Percentiles rank a stretch among this genome's conserved stretches.
phyloP scores from a whole-genome alignment of 1,140 invertebrate species.

The Sesamia nonagrioides region DNA sequence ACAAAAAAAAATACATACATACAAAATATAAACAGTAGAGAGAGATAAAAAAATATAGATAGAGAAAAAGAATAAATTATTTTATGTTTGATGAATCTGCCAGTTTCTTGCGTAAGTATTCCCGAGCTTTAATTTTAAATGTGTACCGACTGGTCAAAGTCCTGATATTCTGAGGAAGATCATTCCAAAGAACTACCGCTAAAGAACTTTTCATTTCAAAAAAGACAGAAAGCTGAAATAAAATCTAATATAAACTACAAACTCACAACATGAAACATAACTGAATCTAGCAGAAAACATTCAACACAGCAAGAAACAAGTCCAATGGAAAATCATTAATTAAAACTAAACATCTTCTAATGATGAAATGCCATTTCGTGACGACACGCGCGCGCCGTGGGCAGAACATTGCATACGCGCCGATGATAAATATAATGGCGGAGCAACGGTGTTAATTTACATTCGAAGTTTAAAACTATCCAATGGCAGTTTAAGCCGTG shows the following conservation, averaged over 20 bases:
- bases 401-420: constrained; percentile 25
- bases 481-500: constrained; percentile 52
- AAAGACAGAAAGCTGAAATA: background rate
- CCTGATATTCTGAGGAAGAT: too few species aligned
- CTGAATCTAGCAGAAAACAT: constrained; percentile 13
- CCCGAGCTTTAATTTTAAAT: too few species aligned
- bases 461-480: constrained; percentile 60
- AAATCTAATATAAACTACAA: background rate
- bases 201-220: too few species aligned
- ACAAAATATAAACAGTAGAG: too few species aligned
- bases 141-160: too few species aligned
- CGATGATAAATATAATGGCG: constrained; percentile 51
- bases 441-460: constrained; percentile 69
- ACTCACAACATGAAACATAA: background rate
- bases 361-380: constrained; percentile 40
- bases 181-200: too few species aligned
- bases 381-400: constrained; percentile 39
- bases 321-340: constrained; percentile 33
- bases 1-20: too few species aligned
- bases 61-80: too few species aligned
- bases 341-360: constrained; percentile 43
- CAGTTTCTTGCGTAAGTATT: too few species aligned
- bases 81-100: too few species aligned
- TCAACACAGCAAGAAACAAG: constrained; percentile 37
- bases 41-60: too few species aligned